These are phyloP conservation scores for Syngnathus acus DNA, from an alignment of 2,797 vertebrate species.

Conservation along the genomic window DNA sequence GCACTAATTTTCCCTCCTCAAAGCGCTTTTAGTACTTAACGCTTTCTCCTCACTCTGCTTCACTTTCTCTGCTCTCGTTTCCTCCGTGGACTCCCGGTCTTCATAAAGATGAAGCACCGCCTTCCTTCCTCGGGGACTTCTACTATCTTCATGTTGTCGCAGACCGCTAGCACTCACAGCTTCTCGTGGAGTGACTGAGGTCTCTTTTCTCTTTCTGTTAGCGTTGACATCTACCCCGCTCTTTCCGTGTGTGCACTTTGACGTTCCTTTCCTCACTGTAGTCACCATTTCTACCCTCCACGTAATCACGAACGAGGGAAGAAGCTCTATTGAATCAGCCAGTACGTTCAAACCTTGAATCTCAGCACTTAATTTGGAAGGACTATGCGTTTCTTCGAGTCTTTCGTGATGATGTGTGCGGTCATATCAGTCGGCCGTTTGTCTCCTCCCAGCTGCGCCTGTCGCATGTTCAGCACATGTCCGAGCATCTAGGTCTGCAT, in stretches of 20 bases:
- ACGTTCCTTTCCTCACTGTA: constrained; percentile 41
- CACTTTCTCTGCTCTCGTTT: constrained; percentile 49
- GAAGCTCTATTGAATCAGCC: not conserved
- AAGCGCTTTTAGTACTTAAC: constrained; percentile 7
- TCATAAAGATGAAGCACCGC: constrained; percentile 86
- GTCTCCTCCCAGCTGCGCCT: constrained; percentile 49
- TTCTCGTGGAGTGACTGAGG: constrained; percentile 99
- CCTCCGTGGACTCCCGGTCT: constrained; percentile 45
- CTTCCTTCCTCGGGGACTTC: constrained; percentile 98
- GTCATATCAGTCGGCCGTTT: constrained; percentile 42
- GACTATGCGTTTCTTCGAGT: constrained; percentile 34
- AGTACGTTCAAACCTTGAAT: not conserved
- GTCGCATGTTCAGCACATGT: constrained; percentile 61
- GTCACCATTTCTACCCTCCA: constrained; percentile 19
- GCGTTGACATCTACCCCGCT: not conserved
- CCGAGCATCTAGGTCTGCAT: constrained; percentile 59
- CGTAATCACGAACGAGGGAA: not conserved
- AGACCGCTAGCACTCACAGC: constrained; percentile 99
- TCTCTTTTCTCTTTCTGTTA: constrained; percentile 66
- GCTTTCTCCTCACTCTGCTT: constrained; percentile 23
- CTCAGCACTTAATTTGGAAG: not conserved
- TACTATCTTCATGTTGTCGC: constrained; percentile 99
- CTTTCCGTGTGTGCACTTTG: constrained; percentile 34
- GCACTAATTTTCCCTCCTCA: constrained; percentile 6
- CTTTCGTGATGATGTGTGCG: constrained; percentile 33